These are phyloP conservation scores for Rhysida immarginata DNA, from an alignment of 1,140 invertebrate genomes.

Conservation along the genomic window DNA sequence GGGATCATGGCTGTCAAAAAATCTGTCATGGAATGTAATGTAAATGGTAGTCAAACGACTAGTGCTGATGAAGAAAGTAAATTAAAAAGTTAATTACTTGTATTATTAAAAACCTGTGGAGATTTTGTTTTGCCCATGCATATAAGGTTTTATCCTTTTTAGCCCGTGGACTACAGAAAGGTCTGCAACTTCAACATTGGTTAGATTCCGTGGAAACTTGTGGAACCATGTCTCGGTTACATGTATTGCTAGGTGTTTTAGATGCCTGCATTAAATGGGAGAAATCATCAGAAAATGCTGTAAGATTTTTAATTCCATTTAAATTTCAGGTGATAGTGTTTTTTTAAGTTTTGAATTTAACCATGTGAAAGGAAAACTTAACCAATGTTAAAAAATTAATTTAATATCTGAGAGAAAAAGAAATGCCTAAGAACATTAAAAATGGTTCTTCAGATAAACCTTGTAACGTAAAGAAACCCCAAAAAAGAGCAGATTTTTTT, in stretches of 20 bases:
- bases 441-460: no score
- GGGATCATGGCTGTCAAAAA: conserved; percentile 22
- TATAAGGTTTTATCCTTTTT: background rate
- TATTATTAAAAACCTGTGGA: background rate
- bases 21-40: conserved; percentile 7
- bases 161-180: background rate
- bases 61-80: conserved; percentile 18
- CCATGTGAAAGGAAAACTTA: no score
- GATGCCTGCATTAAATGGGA: conserved; percentile 34
- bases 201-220: conserved; percentile 26
- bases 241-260: conserved; percentile 30
- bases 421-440: no score
- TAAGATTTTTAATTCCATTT: conserved; percentile 24
- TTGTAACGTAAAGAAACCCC: no score
- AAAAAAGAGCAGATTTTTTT: no score
- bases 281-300: conserved; percentile 33
- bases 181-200: conserved; percentile 20
- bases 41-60: conserved; percentile 16
- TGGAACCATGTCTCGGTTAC: conserved; percentile 28
- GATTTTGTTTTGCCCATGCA: background rate
- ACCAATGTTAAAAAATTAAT: no score
- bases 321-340: no score
- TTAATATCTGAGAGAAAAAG: no score
- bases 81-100: background rate
- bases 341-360: no score